A percentile compares a stretch with the other conserved stretches of the same genome.
phyloP scores from a whole-genome alignment of 2,113 vertebrate genomes.

The Pelodiscus sinensis region DNA sequence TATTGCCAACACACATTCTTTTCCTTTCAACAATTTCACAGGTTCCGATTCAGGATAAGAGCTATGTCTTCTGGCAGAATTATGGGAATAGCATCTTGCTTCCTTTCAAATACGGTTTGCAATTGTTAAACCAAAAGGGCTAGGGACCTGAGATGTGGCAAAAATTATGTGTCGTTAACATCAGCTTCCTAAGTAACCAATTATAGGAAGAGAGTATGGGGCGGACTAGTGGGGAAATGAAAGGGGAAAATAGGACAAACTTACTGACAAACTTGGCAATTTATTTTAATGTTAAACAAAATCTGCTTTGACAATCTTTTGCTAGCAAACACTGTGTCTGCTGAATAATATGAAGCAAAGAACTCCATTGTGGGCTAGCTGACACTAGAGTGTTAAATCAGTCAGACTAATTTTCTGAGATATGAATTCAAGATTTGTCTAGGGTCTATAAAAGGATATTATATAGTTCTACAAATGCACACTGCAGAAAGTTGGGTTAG shows the following conservation, averaged over 20 bases:
- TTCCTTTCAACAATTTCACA: conserved; percentile 69
- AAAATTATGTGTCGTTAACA: conserved; percentile 28
- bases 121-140: conserved; percentile 49
- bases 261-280: background rate
- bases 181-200: background rate
- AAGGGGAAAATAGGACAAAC: background rate
- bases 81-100: conserved; percentile 26
- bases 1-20: conserved; percentile 65
- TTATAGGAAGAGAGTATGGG: background rate
- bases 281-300: background rate
- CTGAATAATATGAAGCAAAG: background rate
- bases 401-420: background rate
- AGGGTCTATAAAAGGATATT: background rate
- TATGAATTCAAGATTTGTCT: background rate
- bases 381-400: background rate
- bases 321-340: background rate
- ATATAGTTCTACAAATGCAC: background rate
- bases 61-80: conserved; percentile 58
- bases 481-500: background rate
- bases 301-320: background rate
- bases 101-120: conserved; percentile 49
- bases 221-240: background rate
- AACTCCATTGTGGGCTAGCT: background rate
- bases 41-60: conserved; percentile 66
- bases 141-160: background rate